Evolutionary conservation across 1,140 invertebrate genomes (phyloP), one percentile per base, ranked within the genome.

Genomic region (Batillaria attramentaria): DNA sequence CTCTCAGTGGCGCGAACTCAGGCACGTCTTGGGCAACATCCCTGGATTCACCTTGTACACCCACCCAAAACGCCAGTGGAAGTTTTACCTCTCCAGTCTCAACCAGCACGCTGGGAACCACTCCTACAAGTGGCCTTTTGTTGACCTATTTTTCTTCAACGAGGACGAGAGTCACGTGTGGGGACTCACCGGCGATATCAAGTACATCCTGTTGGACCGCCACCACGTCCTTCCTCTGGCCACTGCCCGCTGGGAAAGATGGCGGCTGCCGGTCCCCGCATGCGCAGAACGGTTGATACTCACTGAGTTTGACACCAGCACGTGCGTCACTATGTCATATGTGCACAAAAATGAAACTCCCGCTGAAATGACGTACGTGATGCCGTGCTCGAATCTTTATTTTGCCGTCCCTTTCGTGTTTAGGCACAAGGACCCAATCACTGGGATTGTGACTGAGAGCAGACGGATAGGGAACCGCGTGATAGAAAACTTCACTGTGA

Each of bases 111-210:
- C 13, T 24, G 24, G 46, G 13, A 50, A 50, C 13, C 6, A 24
- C 57, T 6, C 10, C n/a, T 81, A 74, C 62, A 37, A 77, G 41
- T 88, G 85, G 86, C 87, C 87, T 4, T 87, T 82, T 74, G 72
- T 88, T 18, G 87, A 88, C 57, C 83, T 88, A 37, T 88, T 87
- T 68, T 87, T 88, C 73, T 87, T 84, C 75, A 54, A n/a, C 0
- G 84, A 87, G 77, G 87, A 87, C 66, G 74, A 76, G 4, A 87
- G 85, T 1, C 86, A 88, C 74, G 81, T 88, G 3, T 88, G 84
- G 85, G 85, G 85, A 60, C 74, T 80, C 18, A 77, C 65, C 16
- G 79, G 79, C 10, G 66, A 68, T 16, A 83, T 82, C 35, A 80
- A 73, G 50, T 41, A 75, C 20, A 74, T 70, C 18, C 84, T 83